These are phyloP conservation scores for Aselliscus stoliczkanus DNA, from an alignment of 2,797 vertebrate genomes.

Conservation along the genomic window DNA sequence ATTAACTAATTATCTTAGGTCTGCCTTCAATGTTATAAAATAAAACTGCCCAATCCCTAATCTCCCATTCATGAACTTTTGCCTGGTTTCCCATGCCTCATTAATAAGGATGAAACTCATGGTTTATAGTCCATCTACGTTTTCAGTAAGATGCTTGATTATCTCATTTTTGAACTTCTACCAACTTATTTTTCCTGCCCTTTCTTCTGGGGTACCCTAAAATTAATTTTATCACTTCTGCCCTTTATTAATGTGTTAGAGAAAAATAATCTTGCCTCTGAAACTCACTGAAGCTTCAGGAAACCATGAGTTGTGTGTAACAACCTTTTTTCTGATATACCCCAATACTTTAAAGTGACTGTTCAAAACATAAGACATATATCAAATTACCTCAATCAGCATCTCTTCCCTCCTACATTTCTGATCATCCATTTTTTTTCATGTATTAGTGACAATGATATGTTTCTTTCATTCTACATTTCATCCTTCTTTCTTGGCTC, in stretches of 20 bases:
- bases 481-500: not conserved
- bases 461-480: not conserved
- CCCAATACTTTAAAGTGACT: not conserved
- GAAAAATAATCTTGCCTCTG: not conserved
- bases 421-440: not conserved
- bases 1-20: not conserved
- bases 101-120: not conserved
- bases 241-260: not conserved
- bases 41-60: not conserved
- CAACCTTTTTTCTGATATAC: not conserved
- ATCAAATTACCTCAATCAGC: not conserved
- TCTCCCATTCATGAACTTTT: not conserved
- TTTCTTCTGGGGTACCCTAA: not conserved
- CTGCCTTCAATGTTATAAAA: not conserved
- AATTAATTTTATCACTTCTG: not conserved
- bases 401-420: not conserved
- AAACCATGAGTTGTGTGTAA: not conserved
- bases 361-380: not conserved
- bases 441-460: not conserved
- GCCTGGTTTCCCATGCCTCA: not conserved
- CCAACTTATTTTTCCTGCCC: not conserved
- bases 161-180: not conserved
- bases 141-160: not conserved
- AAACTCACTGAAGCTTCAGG: not conserved
- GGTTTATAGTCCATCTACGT: not conserved